Base-by-base conservation (phyloP, 2,113 vertebrate species). In the Coptodon bakossiorum region DNA sequence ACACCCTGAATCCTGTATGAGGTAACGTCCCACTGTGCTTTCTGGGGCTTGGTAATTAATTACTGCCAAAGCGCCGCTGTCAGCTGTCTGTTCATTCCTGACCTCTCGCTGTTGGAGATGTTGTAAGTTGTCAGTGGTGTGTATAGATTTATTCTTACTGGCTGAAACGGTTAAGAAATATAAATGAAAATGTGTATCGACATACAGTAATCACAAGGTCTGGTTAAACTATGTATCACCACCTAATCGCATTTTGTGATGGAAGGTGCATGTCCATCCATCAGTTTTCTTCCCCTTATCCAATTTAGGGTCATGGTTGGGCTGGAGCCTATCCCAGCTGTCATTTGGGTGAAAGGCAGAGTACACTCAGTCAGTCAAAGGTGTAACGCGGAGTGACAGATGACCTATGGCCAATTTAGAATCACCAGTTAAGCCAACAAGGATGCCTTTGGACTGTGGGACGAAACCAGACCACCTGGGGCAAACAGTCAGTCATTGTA, bases 31-130 rank as follows among this genome's bases (percentile, higher is more conserved):
- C 73, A 48, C 92, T 85, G 94, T 57, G 85, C 80, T 88, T 81
- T 91, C 86, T 73, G 85, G 56, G 86, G 88, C 85, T 71, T 24
- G 29, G 71, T 89, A 85, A 92, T 93, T 90, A 92, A 93, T 90
- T 88, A 84, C 88, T 78, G 73, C 27, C 84, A 87, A 81, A 80
- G 83, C 81, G 88, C 92, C 63, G 73, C 53, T 90, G 90, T 88
- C 83, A 24, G 78, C 88, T 19, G 87, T 86, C 54, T 81, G 86
- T 82, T 89, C 36, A 66, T 54, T 54, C 45, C 86, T 83, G 86
- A 82, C 91, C 84, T 17, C 78, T 85, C 66, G 1, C 61, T 52
- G 84, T 45, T 13, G 82, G 85, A 83, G 80, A 86, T 7, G 79
- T 73, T 82, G 78, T 57, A 38, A 68, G 22, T 24, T 38, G 76